Evolutionary conservation across 2,113 vertebrate genomes (phyloP), one percentile per base, ranked within the genome.

Genomic region (Pipra filicauda): DNA sequence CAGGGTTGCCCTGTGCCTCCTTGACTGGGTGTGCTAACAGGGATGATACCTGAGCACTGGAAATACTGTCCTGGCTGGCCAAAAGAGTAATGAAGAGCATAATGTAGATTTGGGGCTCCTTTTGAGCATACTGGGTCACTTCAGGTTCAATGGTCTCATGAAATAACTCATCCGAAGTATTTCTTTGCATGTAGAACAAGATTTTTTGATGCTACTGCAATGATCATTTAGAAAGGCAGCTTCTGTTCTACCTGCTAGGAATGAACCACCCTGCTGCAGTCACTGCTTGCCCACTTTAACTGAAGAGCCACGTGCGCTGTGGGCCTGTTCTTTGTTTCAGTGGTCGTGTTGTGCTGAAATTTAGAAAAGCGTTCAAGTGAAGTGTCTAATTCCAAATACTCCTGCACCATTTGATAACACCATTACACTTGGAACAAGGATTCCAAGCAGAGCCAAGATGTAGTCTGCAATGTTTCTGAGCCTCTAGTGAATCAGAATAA

Each of bases 261-360:
- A 28, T 12, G 61, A 48, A 28, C 11, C 24, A 71, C 15, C 19
- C 43, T 67, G 26, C 11, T 51, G 70, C 33, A 58, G 37, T 35
- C 0, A 0, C 16, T 74, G 9, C 46, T 81, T 62, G 41, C 6
- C 4, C 18, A 5, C 4, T 1, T 17, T 14, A 19, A 30, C 7
- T 64, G 46, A 8, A 46, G n/a, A 58, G 10, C 46, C 44, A 15
- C 0, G 1, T 16, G 7, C 11, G 0, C 46, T 43, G 35, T 3
- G 9, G 31, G 12, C 24, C 28, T n/a, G 12, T 43, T 57, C 27
- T 35, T 54, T 0, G 0, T 70, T 39, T 33, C 21, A 46, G 28
- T 5, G 24, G 4, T 71, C 2, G 0, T 8, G 11, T 30, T 57
- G 20, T 41, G 8, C 19, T 71, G 66, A 31, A 70, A 41, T 44